These are phyloP conservation scores for Drosophila busckii DNA, from an alignment of 1,140 invertebrate genomes.

Conservation along the genomic window DNA sequence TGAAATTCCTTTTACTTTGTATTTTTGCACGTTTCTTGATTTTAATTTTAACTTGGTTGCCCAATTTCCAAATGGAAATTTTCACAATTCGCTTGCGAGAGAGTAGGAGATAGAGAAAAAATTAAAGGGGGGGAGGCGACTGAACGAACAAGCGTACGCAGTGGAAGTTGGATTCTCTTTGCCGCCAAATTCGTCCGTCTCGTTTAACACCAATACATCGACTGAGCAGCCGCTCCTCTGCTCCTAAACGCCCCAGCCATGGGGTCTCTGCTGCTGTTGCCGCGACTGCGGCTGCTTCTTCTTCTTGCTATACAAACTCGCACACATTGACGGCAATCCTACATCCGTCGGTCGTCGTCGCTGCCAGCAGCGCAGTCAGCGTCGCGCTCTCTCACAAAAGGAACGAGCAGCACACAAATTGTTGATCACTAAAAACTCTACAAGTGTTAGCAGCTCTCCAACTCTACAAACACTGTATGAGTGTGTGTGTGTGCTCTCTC, in stretches of 20 bases:
- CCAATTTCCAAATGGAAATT: slow-evolving; percentile 68
- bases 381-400: slow-evolving; percentile 51
- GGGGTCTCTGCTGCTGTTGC: slow-evolving; percentile 31
- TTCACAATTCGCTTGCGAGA: slow-evolving; percentile 52
- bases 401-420: slow-evolving; percentile 38
- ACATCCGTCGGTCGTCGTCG: slow-evolving; percentile 55
- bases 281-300: slow-evolving; percentile 33
- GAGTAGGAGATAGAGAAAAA: slow-evolving; percentile 18
- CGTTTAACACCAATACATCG: slow-evolving; percentile 65
- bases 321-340: slow-evolving; percentile 48
- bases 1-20: slow-evolving; percentile 37
- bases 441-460: too few species aligned
- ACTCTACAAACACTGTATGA: slow-evolving; percentile 40
- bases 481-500: neutral
- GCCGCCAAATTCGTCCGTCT: slow-evolving; percentile 68
- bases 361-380: slow-evolving; percentile 17
- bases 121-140: slow-evolving; percentile 31
- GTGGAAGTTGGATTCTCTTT: slow-evolving; percentile 53
- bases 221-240: slow-evolving; percentile 69
- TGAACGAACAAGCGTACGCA: slow-evolving; percentile 43
- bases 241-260: slow-evolving; percentile 59
- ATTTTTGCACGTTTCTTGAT: slow-evolving; percentile 14
- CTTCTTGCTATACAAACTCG: slow-evolving; percentile 33
- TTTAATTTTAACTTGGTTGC: slow-evolving; percentile 24
- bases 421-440: slow-evolving; percentile 42